These are phyloP conservation scores for Mesorhabditis spiculigera DNA, from an alignment of 2,888 invertebrate genomes.

Conservation along the genomic window DNA sequence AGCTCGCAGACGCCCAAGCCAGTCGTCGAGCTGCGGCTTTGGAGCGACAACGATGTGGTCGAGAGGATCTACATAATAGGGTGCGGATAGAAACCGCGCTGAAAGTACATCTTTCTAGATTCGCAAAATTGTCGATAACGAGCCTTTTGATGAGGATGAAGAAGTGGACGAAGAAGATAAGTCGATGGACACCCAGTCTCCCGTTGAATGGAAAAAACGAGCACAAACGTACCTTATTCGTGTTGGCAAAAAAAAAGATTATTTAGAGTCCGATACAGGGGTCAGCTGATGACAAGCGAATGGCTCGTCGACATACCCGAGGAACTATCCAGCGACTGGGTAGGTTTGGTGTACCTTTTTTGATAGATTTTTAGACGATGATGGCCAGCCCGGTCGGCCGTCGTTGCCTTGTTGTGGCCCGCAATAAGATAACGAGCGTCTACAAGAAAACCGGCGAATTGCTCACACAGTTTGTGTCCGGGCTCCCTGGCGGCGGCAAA, in stretches of 20 bases:
- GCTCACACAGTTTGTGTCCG: slow-evolving; percentile 67
- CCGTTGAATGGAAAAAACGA: not conserved
- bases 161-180: not conserved
- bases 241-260: no score
- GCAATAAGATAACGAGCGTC: slow-evolving; percentile 69
- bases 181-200: not conserved
- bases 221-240: not conserved
- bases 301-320: slow-evolving; percentile 84
- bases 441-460: slow-evolving; percentile 39
- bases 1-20: not conserved
- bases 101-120: not conserved
- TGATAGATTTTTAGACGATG: slow-evolving; percentile 46
- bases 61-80: not conserved
- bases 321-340: slow-evolving; percentile 60
- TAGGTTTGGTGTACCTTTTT: not conserved
- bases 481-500: slow-evolving; percentile 72
- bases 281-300: slow-evolving; percentile 78
- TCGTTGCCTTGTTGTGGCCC: slow-evolving; percentile 77
- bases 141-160: not conserved
- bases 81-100: not conserved
- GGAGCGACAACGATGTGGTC: not conserved
- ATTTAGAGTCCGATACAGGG: slow-evolving; percentile 19
- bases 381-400: slow-evolving; percentile 78
- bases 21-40: not conserved
- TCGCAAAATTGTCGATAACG: not conserved